Evolutionary conservation across 2,888 invertebrate genomes (phyloP).

Genomic region (Archips crataeganus): DNA sequence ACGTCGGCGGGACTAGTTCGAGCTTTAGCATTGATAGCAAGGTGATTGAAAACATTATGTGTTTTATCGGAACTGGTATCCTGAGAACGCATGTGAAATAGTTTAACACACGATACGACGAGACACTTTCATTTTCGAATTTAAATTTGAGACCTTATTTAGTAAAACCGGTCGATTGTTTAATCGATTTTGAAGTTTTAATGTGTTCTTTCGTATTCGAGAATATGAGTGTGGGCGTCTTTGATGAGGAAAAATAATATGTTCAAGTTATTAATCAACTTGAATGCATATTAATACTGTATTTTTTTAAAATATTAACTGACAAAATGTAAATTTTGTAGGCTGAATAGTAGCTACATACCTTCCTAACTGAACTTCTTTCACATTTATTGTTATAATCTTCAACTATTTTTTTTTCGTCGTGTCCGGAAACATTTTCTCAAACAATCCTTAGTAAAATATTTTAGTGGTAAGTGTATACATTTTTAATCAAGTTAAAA

Average conservation of each 20-base stretch:
- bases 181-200: slow-evolving; percentile 20
- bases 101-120: slow-evolving; percentile 10
- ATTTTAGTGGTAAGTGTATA: not conserved
- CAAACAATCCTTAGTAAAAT: too few species aligned
- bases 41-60: slow-evolving; percentile 37
- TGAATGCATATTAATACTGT: not conserved
- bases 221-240: not conserved
- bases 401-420: too few species aligned
- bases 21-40: slow-evolving; percentile 37
- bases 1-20: slow-evolving; percentile 20
- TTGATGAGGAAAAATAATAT: not conserved
- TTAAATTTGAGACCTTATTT: slow-evolving; percentile 26
- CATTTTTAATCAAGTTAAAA: not conserved
- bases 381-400: not conserved
- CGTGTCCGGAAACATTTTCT: too few species aligned
- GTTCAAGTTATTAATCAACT: not conserved
- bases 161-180: slow-evolving; percentile 26
- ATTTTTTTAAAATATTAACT: not conserved
- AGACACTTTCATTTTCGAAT: slow-evolving; percentile 35
- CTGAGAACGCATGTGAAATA: slow-evolving; percentile 39
- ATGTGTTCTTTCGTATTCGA: slow-evolving; percentile 9
- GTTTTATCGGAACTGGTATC: slow-evolving; percentile 40
- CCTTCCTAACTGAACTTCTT: too few species aligned
- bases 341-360: too few species aligned
- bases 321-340: not conserved